Percentiles rank a stretch among this genome's conserved stretches.
Conservation (phyloP, 2,797 vertebrate species). For the Arctocebus calabarensis region DNA sequence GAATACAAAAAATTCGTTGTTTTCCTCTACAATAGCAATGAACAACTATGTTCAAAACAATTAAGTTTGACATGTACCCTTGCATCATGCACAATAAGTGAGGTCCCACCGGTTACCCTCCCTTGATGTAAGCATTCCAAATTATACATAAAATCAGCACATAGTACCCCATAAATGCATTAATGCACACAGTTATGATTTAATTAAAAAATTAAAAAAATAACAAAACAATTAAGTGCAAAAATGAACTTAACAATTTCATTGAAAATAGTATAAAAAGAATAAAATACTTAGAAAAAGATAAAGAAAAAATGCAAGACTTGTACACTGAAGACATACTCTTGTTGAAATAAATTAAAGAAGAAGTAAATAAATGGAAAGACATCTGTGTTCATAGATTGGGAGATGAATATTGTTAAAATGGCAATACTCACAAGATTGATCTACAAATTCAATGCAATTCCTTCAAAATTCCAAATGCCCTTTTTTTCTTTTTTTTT, state of each 20-base stretch:
- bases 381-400: background rate
- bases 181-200: too few species aligned
- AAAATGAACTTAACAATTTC: slow-evolving; percentile 9
- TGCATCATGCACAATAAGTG: too few species aligned
- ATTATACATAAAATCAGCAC: too few species aligned
- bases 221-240: background rate
- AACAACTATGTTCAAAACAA: background rate
- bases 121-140: too few species aligned
- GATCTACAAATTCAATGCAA: slow-evolving; percentile 25
- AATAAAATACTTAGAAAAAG: slow-evolving; percentile 39
- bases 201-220: too few species aligned
- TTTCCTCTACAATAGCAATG: background rate
- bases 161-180: too few species aligned
- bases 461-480: slow-evolving; percentile 44
- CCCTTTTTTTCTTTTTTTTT: background rate
- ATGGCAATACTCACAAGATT: background rate
- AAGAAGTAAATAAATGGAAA: slow-evolving; percentile 50
- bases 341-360: slow-evolving; percentile 41
- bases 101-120: too few species aligned
- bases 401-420: slow-evolving; percentile 20
- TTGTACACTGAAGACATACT: slow-evolving; percentile 5
- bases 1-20: background rate
- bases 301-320: slow-evolving; percentile 26
- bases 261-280: slow-evolving; percentile 25
- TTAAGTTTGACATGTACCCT: too few species aligned